Evolutionary conservation across 2,888 invertebrate genomes (phyloP), one percentile per base, ranked within the genome.

Genomic region (Mamestra brassicae): DNA sequence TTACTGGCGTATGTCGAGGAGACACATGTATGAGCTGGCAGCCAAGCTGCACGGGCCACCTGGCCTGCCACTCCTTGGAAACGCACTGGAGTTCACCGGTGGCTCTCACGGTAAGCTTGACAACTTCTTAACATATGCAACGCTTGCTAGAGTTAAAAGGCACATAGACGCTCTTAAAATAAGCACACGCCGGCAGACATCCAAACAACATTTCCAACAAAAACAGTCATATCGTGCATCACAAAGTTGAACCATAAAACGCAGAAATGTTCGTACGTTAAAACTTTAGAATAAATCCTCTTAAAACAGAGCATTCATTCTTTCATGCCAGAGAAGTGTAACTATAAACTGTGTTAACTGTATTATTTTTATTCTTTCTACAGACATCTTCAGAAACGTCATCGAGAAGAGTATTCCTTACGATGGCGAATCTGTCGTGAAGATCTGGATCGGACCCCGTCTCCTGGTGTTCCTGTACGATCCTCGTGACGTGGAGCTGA

Each of bases 361-460:
- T 57, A 73, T 47, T n/a, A 34, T 38, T 45, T 54, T n/a, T 58
- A 64, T 66, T 78, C 74, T 76, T 57, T 63, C 74, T 36, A 63
- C 89, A 98, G 98, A 97, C 78, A 98, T 98, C 80, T 98, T 98
- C 95, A 97, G 94, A 77, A 97, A 97, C 67, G 89, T 98, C 7
- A 95, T 97, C 68, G 75, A 88, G 4, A 97, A 94, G 85, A 97
- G 97, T 38, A 92, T 91, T 74, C 96, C 97, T 1, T 98, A 92
- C 83, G 97, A 97, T 71, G 92, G 97, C 6, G 93, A 95, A 47
- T 91, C 91, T 1, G 95, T 98, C 0, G 97, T 97, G 60, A 98
- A 97, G 92, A 87, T 98, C 62, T 98, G 98, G 98, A 97, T 98
- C 76, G 98, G 98, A 10, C 98, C 98, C 2, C 97, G 98, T 90